Conservation (phyloP, 2,113 vertebrate species). For the Menura novaehollandiae region DNA sequence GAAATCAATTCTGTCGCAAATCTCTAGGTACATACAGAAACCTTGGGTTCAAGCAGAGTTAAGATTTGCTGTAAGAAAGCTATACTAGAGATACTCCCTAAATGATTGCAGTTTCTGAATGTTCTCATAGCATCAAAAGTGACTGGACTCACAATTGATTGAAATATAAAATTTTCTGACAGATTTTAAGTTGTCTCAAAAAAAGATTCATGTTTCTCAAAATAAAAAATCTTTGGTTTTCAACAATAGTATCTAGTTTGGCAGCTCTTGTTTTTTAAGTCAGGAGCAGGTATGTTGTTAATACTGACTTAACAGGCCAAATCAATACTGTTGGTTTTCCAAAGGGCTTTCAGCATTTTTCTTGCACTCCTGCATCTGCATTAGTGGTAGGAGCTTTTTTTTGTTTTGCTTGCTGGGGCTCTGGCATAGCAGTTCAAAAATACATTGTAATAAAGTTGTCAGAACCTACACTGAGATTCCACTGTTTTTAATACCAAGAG, state of each 20-base stretch:
- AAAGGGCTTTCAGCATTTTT: not conserved
- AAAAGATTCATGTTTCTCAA: not conserved
- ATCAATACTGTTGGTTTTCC: not conserved
- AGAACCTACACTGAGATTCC: not conserved
- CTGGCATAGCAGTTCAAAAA: not conserved
- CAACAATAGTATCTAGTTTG: not conserved
- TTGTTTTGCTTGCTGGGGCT: not conserved
- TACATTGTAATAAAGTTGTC: not conserved
- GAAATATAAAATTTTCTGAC: not conserved
- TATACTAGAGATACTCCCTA: not conserved
- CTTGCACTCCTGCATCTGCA: not conserved
- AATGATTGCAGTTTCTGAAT: not conserved
- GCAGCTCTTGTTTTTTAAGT: not conserved
- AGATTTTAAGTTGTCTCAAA: not conserved
- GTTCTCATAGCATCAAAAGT: not conserved
- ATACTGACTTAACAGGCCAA: not conserved
- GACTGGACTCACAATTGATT: not conserved
- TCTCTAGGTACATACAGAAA: not conserved
- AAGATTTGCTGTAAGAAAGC: not conserved
- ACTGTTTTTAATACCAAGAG: not conserved
- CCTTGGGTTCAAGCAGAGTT: not conserved
- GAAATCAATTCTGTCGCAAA: not conserved
- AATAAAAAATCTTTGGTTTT: not conserved
- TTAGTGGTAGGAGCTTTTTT: not conserved
- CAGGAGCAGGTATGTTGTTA: not conserved